Evolutionary conservation across 2,113 vertebrate species (phyloP).

Genomic region (Pteruthius melanotis): DNA sequence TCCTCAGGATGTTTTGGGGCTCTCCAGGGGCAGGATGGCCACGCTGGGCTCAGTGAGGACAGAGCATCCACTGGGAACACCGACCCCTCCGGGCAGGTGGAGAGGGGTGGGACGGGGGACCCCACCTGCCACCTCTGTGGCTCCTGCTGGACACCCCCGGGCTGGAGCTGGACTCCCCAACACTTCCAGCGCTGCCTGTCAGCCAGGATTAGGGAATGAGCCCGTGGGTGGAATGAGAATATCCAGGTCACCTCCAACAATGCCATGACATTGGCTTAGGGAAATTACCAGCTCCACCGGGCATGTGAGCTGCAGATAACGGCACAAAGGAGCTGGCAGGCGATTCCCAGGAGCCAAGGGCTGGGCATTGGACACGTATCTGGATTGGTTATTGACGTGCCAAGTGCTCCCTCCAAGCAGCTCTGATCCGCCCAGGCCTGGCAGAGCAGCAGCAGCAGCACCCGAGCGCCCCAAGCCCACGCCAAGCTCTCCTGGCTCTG

Average conservation of each 20-base stretch:
- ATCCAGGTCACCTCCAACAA: conserved; percentile 4
- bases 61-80: neutral
- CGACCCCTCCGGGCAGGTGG: neutral
- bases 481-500: neutral
- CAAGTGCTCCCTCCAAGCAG: neutral
- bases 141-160: neutral
- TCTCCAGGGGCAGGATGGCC: neutral
- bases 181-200: neutral
- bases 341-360: neutral
- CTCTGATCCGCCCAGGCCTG: neutral
- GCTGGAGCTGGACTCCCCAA: fast-evolving
- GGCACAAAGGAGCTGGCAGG: neutral
- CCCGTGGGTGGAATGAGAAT: neutral
- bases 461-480: fast-evolving
- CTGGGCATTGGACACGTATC: neutral
- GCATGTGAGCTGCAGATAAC: neutral
- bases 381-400: neutral
- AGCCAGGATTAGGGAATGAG: neutral
- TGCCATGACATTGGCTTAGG: neutral
- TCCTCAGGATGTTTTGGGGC: too few relatives aligned
- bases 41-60: neutral
- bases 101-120: neutral
- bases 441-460: neutral
- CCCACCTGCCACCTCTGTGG: neutral
- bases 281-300: neutral